phyloP scores from a whole-genome alignment of 1,140 invertebrate genomes.

The Aphidius gifuensis region DNA sequence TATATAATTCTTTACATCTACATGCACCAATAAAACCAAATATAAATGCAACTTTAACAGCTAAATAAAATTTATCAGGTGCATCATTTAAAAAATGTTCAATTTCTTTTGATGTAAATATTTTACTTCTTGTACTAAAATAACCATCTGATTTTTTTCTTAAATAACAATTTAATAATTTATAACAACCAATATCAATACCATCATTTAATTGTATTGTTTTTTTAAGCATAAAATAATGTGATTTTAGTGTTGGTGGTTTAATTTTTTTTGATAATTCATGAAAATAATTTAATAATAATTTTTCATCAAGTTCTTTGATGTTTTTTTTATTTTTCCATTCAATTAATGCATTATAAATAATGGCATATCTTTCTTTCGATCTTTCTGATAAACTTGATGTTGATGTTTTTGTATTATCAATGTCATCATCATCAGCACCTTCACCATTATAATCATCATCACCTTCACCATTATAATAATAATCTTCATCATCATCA shows the following conservation, averaged over 20 bases:
- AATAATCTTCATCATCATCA: no score
- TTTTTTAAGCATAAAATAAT: slow-evolving; percentile 16
- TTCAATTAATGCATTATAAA: slow-evolving; percentile 5
- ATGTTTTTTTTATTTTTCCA: slow-evolving; percentile 6
- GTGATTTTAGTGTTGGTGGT: slow-evolving; percentile 10
- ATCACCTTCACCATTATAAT: no score
- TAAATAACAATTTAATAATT: slow-evolving; percentile 10
- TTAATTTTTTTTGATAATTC: slow-evolving; percentile 7
- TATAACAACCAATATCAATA: slow-evolving; percentile 12
- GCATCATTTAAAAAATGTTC: slow-evolving; percentile 21
- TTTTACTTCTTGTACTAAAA: not conserved
- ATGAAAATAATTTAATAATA: slow-evolving; percentile 21
- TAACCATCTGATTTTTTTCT: slow-evolving; percentile 6
- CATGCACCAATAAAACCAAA: slow-evolving; percentile 27
- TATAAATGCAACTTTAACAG: slow-evolving; percentile 23
- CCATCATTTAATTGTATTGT: slow-evolving; percentile 7
- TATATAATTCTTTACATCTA: slow-evolving; percentile 21
- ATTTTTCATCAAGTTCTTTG: slow-evolving; percentile 1
- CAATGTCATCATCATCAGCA: no score
- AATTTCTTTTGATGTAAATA: slow-evolving; percentile 11
- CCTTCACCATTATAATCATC: no score
- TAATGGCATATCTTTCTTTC: not conserved
- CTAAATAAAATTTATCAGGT: slow-evolving; percentile 14
- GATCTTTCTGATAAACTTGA: slow-evolving; percentile 3
- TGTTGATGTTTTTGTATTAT: not conserved